phyloP scores from a whole-genome alignment of 2,113 vertebrate species.

The Callipepla squamata region DNA sequence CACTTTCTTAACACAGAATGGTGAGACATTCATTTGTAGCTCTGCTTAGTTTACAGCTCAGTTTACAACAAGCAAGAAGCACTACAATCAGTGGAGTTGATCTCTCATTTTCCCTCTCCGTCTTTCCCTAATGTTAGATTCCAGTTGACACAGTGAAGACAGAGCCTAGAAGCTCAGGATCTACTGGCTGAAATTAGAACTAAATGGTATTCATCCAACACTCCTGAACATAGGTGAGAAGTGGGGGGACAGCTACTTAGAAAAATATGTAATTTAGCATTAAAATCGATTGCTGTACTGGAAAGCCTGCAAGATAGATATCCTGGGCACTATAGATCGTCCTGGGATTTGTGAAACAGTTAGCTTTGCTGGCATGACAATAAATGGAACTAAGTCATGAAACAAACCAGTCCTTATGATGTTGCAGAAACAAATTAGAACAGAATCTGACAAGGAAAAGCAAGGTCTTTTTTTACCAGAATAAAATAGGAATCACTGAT shows the following conservation, averaged over 20 bases:
- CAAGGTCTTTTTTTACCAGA: not conserved
- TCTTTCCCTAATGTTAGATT: not conserved
- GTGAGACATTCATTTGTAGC: not conserved
- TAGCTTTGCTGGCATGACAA: not conserved
- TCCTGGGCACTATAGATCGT: not conserved
- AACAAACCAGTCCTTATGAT: not conserved
- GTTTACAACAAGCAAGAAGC: not conserved
- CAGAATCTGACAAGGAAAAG: not conserved
- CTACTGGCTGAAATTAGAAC: constrained; percentile 36
- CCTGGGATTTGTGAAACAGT: not conserved
- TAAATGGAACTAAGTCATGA: constrained; percentile 11
- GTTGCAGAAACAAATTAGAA: constrained; percentile 18
- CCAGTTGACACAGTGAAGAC: constrained; percentile 23
- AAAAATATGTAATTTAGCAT: not conserved
- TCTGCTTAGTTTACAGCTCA: not conserved
- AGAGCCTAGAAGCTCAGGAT: constrained; percentile 19
- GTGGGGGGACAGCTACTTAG: constrained; percentile 27
- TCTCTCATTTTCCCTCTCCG: not conserved
- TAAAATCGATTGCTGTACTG: constrained; percentile 15
- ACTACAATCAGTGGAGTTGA: not conserved
- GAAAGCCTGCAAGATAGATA: not conserved
- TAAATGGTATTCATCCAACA: not conserved
- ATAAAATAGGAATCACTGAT: not conserved
- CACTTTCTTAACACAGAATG: not conserved
- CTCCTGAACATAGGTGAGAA: not conserved